Base-by-base conservation (phyloP, 2,797 vertebrate genomes). In the Pteronotus mesoamericanus region DNA sequence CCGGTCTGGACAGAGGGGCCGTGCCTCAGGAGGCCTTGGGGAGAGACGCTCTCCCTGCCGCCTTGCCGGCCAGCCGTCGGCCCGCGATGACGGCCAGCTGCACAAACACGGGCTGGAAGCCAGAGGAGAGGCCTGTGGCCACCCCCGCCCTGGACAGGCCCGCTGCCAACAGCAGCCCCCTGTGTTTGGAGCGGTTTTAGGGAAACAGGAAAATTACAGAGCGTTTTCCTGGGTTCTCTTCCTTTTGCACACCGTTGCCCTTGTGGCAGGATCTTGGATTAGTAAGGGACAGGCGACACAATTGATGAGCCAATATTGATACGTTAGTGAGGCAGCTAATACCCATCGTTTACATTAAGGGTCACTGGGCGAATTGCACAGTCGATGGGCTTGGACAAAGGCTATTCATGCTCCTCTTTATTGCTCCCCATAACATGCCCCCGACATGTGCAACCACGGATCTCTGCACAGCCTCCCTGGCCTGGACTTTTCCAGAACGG, bases 271-370 rank as follows among this genome's bases (percentile, higher is more conserved):
- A n/a, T n/a, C 5, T 14, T 39, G 6, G 6, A 9, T 10, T 16
- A 1, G 12, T 0, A 0, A 3, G 1, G 26, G 10, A 1, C 3
- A 0, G 42, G 15, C 32, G 32, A 59, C 34, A 32, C 7, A 7
- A 0, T 1, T 0, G 2, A 24, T 21, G 24, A 88, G 42, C 18
- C 29, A 1, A 1, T 3, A 5, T 2, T 9, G 42, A 61, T 3
- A 4, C n/a, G 0, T 21, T 10, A 0, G 9, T 6, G 12, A 7
- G 29, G 6, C 8, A 11, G 1, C 24, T 16, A 48, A 34, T 55
- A 2, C 7, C 8, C 32, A 0, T 3, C 5, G 34, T 29, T 55
- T 26, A 6, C 2, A 0, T 21, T 29, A 11, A 1, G 8, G 24
- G 26, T 7, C 42, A 3, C 51, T 32, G 1, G 34, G 14, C 9